Evolutionary conservation across 2,797 vertebrate species (phyloP).

Genomic region (Sparidentex hasta): DNA sequence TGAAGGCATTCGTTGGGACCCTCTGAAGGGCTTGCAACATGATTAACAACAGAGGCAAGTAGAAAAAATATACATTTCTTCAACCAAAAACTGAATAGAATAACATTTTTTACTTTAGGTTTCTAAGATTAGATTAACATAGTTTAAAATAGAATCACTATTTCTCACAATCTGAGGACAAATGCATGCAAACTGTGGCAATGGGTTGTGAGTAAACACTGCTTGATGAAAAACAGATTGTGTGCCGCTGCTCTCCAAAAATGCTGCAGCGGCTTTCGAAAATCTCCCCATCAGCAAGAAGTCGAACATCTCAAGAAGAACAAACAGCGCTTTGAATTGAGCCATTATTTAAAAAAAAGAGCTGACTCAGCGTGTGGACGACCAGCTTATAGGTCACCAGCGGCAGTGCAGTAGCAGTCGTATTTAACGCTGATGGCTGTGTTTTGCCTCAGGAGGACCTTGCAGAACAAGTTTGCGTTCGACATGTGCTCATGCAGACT

Average conservation of each 20-base stretch:
- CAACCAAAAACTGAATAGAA: neutral
- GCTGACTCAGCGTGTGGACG: conserved; percentile 4
- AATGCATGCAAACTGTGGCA: neutral
- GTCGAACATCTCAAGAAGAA: neutral
- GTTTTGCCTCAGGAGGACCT: neutral
- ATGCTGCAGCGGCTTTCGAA: neutral
- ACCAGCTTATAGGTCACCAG: neutral
- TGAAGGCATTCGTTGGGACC: neutral
- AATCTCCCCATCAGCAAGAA: neutral
- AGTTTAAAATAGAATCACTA: neutral
- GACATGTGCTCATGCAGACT: neutral
- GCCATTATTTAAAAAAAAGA: neutral
- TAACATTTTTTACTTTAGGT: too few species aligned
- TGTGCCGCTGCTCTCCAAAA: neutral
- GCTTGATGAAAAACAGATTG: neutral
- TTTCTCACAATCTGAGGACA: neutral
- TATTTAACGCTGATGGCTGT: neutral
- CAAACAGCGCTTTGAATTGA: neutral
- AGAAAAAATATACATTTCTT: neutral
- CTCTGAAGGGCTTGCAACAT: neutral
- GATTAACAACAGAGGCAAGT: neutral
- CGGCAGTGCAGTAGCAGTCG: neutral
- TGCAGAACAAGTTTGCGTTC: neutral
- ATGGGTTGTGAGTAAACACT: neutral
- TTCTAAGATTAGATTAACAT: neutral